Conservation (phyloP, 2,113 vertebrate species). For the Notarius quadriscutis region DNA sequence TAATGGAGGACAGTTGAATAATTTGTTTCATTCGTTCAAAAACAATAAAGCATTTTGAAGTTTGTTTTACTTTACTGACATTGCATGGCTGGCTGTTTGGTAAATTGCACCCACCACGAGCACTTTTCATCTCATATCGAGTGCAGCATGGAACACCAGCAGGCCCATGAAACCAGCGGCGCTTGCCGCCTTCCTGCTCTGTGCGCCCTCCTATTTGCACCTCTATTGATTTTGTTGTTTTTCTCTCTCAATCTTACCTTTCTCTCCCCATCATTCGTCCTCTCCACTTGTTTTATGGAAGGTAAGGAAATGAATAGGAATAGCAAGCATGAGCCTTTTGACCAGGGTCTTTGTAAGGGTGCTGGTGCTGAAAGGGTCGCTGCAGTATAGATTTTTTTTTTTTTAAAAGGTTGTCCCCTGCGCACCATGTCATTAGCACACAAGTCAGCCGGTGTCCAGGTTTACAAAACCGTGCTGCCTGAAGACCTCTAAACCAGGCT, state of each 20-base stretch:
- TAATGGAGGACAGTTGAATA: constrained; percentile 4
- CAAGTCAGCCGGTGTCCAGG: constrained; percentile 40
- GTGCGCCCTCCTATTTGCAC: constrained; percentile 55
- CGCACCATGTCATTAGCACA: constrained; percentile 31
- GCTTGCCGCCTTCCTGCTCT: constrained; percentile 51
- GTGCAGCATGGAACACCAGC: constrained; percentile 65
- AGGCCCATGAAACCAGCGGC: constrained; percentile 54
- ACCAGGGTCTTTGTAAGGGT: constrained; percentile 14
- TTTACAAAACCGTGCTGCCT: constrained; percentile 40
- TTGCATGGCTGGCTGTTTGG: constrained; percentile 68
- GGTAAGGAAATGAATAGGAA: constrained; percentile 71
- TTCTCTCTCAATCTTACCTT: constrained; percentile 55
- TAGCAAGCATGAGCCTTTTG: constrained; percentile 33
- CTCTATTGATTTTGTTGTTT: constrained; percentile 58
- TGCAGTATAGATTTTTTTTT: constrained; percentile 25
- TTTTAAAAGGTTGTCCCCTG: neutral
- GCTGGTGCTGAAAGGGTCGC: constrained; percentile 21
- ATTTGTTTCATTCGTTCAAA: constrained; percentile 7
- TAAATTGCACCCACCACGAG: constrained; percentile 54
- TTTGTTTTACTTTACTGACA: constrained; percentile 58
- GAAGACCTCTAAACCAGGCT: constrained; percentile 46
- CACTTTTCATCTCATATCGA: constrained; percentile 54
- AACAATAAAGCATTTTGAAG: constrained; percentile 51
- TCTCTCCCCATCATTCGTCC: constrained; percentile 39
- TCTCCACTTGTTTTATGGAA: constrained; percentile 65